Conservation (phyloP, 2,797 vertebrate genomes). For the Micropoecilia bifurca region DNA sequence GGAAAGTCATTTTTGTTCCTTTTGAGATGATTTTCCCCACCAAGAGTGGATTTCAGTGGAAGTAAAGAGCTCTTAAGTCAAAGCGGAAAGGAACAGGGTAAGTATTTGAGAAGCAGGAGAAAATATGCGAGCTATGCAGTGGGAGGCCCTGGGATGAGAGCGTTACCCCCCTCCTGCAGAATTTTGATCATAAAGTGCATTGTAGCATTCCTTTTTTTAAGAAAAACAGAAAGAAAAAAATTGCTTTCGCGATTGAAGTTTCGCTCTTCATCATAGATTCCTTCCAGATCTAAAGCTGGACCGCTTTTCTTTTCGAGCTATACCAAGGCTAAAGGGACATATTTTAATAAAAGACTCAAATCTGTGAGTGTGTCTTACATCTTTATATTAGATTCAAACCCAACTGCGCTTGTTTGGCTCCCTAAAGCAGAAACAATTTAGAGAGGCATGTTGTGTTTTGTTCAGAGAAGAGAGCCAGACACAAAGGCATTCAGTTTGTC, state of each 20-base stretch:
- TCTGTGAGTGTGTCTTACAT: conserved; percentile 13
- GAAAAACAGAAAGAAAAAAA: too few relatives aligned
- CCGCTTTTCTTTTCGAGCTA: conserved; percentile 5
- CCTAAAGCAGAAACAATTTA: conserved; percentile 54
- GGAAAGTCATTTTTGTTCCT: conserved; percentile 39
- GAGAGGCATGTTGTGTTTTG: conserved; percentile 49
- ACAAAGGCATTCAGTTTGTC: conserved; percentile 41
- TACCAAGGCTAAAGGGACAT: conserved; percentile 27
- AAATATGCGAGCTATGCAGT: conserved; percentile 83
- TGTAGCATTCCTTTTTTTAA: conserved; percentile 44
- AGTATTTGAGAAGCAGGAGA: conserved; percentile 64
- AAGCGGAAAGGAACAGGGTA: conserved; percentile 53
- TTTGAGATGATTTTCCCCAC: conserved; percentile 49
- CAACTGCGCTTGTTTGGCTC: conserved; percentile 38
- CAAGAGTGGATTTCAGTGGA: conserved; percentile 63
- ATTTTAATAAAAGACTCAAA: conserved; percentile 38
- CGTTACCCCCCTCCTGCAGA: conserved; percentile 65
- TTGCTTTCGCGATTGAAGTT: conserved; percentile 41
- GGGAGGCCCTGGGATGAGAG: conserved; percentile 74
- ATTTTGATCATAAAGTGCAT: conserved; percentile 75
- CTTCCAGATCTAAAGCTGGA: conserved; percentile 16
- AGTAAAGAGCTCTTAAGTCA: conserved; percentile 66
- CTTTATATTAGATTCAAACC: conserved; percentile 30
- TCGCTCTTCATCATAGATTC: conserved; percentile 25
- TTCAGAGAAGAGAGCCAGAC: conserved; percentile 57